These are phyloP conservation scores for Blastobasis adustella DNA, from an alignment of 2,888 invertebrate species.

Conservation along the genomic window DNA sequence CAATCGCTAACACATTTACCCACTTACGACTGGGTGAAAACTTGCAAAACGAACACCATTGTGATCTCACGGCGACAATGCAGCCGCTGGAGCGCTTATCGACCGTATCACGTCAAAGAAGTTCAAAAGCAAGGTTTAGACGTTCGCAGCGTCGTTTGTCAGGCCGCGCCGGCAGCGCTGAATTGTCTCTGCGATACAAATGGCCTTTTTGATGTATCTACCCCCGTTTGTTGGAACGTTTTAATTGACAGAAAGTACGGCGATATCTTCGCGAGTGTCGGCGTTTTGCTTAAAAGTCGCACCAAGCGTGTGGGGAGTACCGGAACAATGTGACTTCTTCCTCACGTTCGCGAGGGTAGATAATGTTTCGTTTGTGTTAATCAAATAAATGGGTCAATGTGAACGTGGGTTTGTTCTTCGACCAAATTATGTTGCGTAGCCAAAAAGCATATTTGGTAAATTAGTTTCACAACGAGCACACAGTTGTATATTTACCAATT, in stretches of 20 bases:
- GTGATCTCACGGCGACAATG: constrained; percentile 45
- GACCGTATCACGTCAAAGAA: constrained; percentile 63
- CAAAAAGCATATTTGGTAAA: no score
- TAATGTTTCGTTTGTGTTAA: no score
- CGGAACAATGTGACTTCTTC: no score
- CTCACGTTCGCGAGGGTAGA: no score
- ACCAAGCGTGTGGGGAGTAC: no score
- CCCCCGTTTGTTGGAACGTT: constrained; percentile 37
- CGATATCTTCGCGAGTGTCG: no score
- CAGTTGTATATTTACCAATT: no score
- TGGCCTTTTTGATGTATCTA: constrained; percentile 50
- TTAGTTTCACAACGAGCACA: no score
- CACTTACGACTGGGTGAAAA: constrained; percentile 66
- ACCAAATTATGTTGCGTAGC: no score
- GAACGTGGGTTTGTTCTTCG: no score
- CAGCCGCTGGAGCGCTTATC: constrained; percentile 54
- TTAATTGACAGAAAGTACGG: constrained; percentile 44
- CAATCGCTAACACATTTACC: constrained; percentile 72
- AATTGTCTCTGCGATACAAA: constrained; percentile 58
- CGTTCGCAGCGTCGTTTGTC: constrained; percentile 63
- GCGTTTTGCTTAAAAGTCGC: no score
- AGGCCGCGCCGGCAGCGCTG: constrained; percentile 53
- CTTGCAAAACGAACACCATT: constrained; percentile 66
- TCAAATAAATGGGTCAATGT: no score
- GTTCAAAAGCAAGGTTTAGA: constrained; percentile 68